phyloP scores from a whole-genome alignment of 2,113 vertebrate species.

The Trematomus loennbergii region DNA sequence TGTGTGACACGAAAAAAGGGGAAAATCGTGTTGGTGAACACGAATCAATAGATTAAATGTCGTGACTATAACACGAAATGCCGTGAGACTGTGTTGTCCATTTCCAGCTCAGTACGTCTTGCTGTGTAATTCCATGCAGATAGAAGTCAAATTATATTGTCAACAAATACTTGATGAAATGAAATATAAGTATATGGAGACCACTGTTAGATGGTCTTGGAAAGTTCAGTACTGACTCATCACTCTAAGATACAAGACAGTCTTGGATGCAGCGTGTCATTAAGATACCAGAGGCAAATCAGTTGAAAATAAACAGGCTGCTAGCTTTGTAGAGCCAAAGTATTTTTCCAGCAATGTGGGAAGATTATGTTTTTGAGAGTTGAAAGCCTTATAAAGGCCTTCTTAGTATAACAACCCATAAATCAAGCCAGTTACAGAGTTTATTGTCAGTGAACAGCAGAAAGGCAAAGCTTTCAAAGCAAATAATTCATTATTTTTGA shows the following conservation, averaged over 20 bases:
- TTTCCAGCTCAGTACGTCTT: no score
- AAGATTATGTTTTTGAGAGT: constrained; percentile 8
- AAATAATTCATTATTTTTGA: constrained; percentile 6
- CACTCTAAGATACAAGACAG: constrained; percentile 9
- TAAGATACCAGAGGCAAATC: constrained; percentile 23
- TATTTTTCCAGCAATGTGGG: constrained; percentile 6
- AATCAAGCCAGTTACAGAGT: neutral
- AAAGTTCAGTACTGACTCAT: constrained; percentile 34
- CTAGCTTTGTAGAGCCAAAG: constrained; percentile 20
- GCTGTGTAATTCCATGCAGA: constrained; percentile 7
- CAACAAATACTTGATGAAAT: constrained; percentile 24
- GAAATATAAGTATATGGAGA: neutral
- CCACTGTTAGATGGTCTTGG: neutral
- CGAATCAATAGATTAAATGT: no score
- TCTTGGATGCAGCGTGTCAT: constrained; percentile 41
- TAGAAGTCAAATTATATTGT: constrained; percentile 6
- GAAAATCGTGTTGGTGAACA: no score
- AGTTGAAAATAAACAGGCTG: constrained; percentile 35
- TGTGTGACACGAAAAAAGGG: no score
- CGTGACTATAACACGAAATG: no score
- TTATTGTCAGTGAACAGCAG: constrained; percentile 10
- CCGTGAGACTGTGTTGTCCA: no score
- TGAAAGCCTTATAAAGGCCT: constrained; percentile 1
- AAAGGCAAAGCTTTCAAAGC: neutral
- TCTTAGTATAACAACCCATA: neutral